Evolutionary conservation across 2,888 invertebrate species (phyloP), one percentile per base, ranked within the genome.

Genomic region (Microctonus hyperodae): DNA sequence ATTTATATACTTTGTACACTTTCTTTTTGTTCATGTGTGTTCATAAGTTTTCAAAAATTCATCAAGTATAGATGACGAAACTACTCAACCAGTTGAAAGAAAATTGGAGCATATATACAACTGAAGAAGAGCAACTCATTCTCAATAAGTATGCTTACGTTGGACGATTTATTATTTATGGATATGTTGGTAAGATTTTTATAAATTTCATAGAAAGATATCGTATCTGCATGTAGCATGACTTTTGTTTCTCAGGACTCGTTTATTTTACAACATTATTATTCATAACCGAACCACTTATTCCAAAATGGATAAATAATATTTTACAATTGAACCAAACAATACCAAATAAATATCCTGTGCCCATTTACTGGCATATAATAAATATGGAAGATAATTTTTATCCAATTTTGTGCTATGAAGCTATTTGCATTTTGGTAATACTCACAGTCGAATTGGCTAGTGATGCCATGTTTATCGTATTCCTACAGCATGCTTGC

Each of bases 331-430:
- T 48, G 4, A 64, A 64, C n/a, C 35, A 56, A 25, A 66, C 55
- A 10, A n/a, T 56, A 13, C 35, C 55, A 16, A n/a, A 23, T 23
- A 35, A 31, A 50, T 66, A 60, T 33, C 28, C 61, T 2, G 35
- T 56, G 4, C 61, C 61, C 20, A 56, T 61, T 23, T 40, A 66
- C 13, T 66, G 55, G 33, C 13, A 44, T 13, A 9, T 31, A 23
- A 55, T 61, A 37, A 61, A 66, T 25, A 35, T 23, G 55, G 50
- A 61, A 13, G 37, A 66, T 25, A 40, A 66, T 31, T 66, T 61
- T 40, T 35, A 28, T 22, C 3, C 20, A 7, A 16, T 56, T 5
- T 16, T 35, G 0, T 11, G 7, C 16, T 23, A 55, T 22, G 55
- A 44, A 16, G 6, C 11, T 13, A 11, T 66, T 16, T 61, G 37